Percentiles rank a stretch among this genome's conserved stretches.
Evolutionary conservation across 2,113 vertebrate genomes (phyloP).

Genomic region (Okapia johnstoni): DNA sequence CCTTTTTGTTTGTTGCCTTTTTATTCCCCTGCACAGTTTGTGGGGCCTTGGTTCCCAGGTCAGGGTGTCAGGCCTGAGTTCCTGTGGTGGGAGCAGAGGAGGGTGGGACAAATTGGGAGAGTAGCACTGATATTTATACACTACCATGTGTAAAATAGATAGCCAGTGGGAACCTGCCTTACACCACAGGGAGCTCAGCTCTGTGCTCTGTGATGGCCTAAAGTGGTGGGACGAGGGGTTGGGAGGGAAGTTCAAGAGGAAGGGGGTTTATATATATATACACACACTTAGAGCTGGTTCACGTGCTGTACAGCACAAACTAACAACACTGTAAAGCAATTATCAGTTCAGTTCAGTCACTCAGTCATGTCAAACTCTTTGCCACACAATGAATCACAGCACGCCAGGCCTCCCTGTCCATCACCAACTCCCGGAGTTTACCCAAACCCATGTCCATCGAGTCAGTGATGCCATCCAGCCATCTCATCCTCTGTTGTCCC

Average conservation of each 20-base stretch:
- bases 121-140: neutral
- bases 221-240: fast-evolving
- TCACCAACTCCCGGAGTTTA: too few species aligned
- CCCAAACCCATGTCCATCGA: too few species aligned
- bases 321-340: neutral
- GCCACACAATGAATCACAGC: too few species aligned
- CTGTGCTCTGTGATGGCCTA: neutral
- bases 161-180: neutral
- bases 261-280: neutral
- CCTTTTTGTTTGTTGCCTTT: neutral
- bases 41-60: neutral
- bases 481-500: too few species aligned
- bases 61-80: neutral
- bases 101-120: neutral
- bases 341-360: neutral
- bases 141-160: neutral
- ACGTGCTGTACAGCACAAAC: fast-evolving
- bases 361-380: too few species aligned
- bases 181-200: neutral
- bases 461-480: too few species aligned
- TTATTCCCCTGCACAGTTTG: neutral
- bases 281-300: neutral
- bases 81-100: neutral
- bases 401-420: too few species aligned
- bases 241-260: neutral